These are phyloP conservation scores for Chaetogeoica ovagalla DNA, from an alignment of 2,888 invertebrate species.

Conservation along the genomic window DNA sequence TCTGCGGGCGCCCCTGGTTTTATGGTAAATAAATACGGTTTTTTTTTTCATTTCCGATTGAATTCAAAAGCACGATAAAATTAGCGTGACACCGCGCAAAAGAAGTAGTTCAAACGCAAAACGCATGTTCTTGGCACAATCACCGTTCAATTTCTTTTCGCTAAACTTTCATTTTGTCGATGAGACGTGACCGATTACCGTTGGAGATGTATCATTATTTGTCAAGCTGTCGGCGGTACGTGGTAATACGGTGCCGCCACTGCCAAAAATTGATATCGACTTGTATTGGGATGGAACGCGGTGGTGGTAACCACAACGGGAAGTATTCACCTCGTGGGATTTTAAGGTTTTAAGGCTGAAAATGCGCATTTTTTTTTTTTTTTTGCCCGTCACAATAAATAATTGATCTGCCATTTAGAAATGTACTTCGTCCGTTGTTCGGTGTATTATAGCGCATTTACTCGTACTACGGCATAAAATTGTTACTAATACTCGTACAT, in stretches of 20 bases:
- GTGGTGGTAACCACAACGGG: background rate
- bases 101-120: background rate
- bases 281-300: background rate
- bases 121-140: background rate
- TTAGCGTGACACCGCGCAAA: background rate
- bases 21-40: background rate
- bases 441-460: background rate
- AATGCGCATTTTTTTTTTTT: background rate
- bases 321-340: background rate
- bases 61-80: conserved; percentile 4
- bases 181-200: conserved; percentile 43
- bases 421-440: background rate
- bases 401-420: conserved; percentile 2
- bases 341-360: background rate
- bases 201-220: conserved; percentile 46
- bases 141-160: conserved; percentile 12
- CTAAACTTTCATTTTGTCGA: conserved; percentile 41
- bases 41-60: background rate
- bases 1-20: no score
- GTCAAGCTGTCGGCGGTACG: conserved; percentile 26
- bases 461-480: background rate
- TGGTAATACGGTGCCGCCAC: background rate
- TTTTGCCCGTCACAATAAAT: conserved; percentile 1
- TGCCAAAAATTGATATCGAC: conserved; percentile 41
- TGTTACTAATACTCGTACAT: no score